Evolutionary conservation across 2,888 invertebrate genomes (phyloP).

Genomic region (Andrena haemorrhoa): DNA sequence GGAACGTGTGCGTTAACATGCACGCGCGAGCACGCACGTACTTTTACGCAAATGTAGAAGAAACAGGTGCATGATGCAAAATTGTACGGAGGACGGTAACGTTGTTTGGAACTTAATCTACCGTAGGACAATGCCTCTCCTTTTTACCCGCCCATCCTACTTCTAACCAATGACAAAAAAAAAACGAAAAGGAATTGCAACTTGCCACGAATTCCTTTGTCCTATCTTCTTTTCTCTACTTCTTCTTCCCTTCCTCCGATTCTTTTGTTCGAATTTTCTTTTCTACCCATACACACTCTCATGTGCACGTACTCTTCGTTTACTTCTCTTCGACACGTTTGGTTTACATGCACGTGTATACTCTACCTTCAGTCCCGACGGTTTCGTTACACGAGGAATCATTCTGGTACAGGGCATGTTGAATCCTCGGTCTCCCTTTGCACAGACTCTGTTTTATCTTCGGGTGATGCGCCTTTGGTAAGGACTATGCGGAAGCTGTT

Average conservation of each 20-base stretch:
- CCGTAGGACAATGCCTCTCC: slow-evolving; percentile 47
- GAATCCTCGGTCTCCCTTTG: slow-evolving; percentile 33
- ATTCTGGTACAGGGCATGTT: slow-evolving; percentile 53
- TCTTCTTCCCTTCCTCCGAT: background rate
- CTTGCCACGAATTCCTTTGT: background rate
- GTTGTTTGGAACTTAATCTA: slow-evolving; percentile 77
- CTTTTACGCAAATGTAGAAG: slow-evolving; percentile 24
- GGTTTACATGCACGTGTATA: slow-evolving; percentile 54
- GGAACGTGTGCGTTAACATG: slow-evolving; percentile 23
- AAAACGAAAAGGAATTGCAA: background rate
- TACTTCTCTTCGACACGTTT: slow-evolving; percentile 27
- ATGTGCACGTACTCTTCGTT: slow-evolving; percentile 45
- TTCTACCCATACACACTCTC: slow-evolving; percentile 17
- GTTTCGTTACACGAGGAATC: slow-evolving; percentile 42
- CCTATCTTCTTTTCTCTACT: background rate
- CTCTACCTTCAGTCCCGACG: slow-evolving; percentile 37
- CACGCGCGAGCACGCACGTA: slow-evolving; percentile 35
- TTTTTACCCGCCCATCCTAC: background rate
- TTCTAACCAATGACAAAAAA: slow-evolving; percentile 1
- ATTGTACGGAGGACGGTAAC: slow-evolving; percentile 67
- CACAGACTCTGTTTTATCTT: slow-evolving; percentile 37
- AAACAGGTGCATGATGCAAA: slow-evolving; percentile 69
- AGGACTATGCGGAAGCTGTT: slow-evolving; percentile 47
- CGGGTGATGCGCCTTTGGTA: slow-evolving; percentile 12
- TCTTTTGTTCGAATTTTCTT: slow-evolving; percentile 17